Evolutionary conservation across 2,888 invertebrate genomes (phyloP), one percentile per base, ranked within the genome.

Genomic region (Drosophila monieri): DNA sequence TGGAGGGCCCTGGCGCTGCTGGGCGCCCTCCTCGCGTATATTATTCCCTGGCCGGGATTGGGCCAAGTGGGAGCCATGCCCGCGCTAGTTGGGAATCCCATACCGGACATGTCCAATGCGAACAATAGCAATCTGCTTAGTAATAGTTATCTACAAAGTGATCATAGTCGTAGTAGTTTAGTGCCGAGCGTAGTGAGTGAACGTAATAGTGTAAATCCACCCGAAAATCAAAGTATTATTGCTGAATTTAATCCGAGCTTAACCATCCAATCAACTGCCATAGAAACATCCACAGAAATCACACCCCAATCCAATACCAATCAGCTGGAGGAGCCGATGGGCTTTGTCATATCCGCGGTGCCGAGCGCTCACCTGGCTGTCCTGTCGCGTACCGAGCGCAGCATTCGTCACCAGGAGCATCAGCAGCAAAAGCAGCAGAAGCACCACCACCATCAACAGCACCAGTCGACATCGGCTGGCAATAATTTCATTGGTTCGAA

Each of bases 1-100:
- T 89, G 90, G 89, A 89, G 90, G 90, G 92, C 92, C 92, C 92
- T 92, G 89, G 92, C 92, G 80, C 86, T 90, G 90, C 90, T 91
- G 88, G 91, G 91, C 89, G 91, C 91, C 91, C 91, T 92, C 91
- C 91, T 91, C 71, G 87, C 90, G 87, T 85, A 90, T 73, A 87
- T 90, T 67, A 87, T 90, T 76, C 88, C 89, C 78, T 91, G 91
- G 91, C 88, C 89, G 77, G 77, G 75, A 64, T 80, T 88, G 85
- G 39, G 39, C 39, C 39, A 41, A 4, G 90, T 85, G 62, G 90
- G 79, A 66, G 90, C 90, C 60, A 90, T 90, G 90, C 91, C 91
- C 77, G 86, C 89, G 52, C 77, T 69, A 41, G 65, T 56, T 57
- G 74, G 71, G 76, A 74, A 51, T 59, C 66, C 39, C 10, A 8